Evolutionary conservation across 2,888 invertebrate genomes (phyloP), one percentile per base, ranked within the genome.

Genomic region (Agrochola lota): DNA sequence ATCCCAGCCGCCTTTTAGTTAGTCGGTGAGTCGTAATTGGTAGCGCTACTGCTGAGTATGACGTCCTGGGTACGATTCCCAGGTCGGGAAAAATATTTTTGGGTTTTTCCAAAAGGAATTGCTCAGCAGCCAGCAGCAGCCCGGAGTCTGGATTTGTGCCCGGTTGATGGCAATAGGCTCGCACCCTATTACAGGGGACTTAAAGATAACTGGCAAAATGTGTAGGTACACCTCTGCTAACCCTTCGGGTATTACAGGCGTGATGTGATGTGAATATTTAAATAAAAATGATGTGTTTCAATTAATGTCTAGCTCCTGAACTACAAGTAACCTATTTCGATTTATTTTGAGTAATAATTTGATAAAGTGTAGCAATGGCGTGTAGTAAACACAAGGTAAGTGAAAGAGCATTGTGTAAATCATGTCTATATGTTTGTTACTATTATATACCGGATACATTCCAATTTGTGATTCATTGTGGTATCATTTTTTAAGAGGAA

Each of bases 271-370:
- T 17, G 17, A 63, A 26, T 43, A 26, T 46, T 30, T n/a, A 23
- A 62, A 23, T 43, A 0, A 23, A 63, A 52, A 35, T 0, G 1
- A 20, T 5, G 8, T 26, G 35, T 6, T 0, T 15, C 0, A 26
- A 49, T 17, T 3, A 2, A 6, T 20, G 12, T 9, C 63, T 57
- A 67, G 11, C 79, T 82, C 85, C 40, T 64, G 35, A 17, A 71
- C 82, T 66, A 26, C 15, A 26, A 23, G 60, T 74, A 87, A 71
- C 62, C 77, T 75, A 85, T 88, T 90, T 86, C 84, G 72, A 80
- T 78, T 81, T 85, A 87, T 89, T 83, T 90, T 92, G 92, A 93
- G 88, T 92, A 92, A 94, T 93, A 89, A 93, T 91, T 92, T 92
- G 91, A 93, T 94, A 91, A 91, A 91, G 90, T 91, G 87, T 71